Evolutionary conservation across 2,797 vertebrate species (phyloP), one percentile per base, ranked within the genome.

Genomic region (Halcyon leucocephala): DNA sequence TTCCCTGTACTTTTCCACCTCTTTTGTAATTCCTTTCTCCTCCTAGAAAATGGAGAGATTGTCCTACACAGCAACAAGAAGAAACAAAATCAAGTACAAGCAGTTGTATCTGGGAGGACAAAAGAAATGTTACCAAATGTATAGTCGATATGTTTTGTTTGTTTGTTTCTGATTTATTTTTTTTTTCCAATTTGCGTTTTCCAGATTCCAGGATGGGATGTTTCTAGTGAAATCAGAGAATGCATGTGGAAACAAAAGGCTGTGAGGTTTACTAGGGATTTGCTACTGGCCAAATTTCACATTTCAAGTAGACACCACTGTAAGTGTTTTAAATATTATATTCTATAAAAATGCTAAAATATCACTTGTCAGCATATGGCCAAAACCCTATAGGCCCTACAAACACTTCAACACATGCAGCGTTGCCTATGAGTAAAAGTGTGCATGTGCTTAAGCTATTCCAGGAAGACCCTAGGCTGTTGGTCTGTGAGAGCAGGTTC

Each of bases 201-300:
- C 44, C n/a, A 81, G 6, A 48, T 72, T 89, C 61, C 52, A 52
- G 7, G 16, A 31, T 65, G 41, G 54, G 41, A 78, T 69, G 35
- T 78, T 89, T 74, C 52, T 49, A 20, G 16, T 25, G 44, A 74
- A 88, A 81, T 44, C 29, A 16, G 31, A 65, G 52, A 44, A 58
- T 8, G 25, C 1, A 6, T 4, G 18, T 31, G 42, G 31, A 72
- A 77, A 37, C 12, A 61, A 72, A 62, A 46, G 9, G 8, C 18
- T 71, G 25, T 37, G n/a, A 79, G 48, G 54, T 70, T 84, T 81
- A 61, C 61, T 54, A 51, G 35, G 49, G 51, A 65, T 90, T 89
- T 82, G 42, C 64, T 92, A 67, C 80, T 79, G 69, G 71, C 66
- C 57, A 58, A 52, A 26, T 33, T 28, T 60, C 31, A 28, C 17